A percentile compares a stretch with the other conserved stretches of the same genome.
These are phyloP conservation scores for Drosophila parthenogenetica DNA, from an alignment of 2,888 invertebrate species.

Conservation along the genomic window DNA sequence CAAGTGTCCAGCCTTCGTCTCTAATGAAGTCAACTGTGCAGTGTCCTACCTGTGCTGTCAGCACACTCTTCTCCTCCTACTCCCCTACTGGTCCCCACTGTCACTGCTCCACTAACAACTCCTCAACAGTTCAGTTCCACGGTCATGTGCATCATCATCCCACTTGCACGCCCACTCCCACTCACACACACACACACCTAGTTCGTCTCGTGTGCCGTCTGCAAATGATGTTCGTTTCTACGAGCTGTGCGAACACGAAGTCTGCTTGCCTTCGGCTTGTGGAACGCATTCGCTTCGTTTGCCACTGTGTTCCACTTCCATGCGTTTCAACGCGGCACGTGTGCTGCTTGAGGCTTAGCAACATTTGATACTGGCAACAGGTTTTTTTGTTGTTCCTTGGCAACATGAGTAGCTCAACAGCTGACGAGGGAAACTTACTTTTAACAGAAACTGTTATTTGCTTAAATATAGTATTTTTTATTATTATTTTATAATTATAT, in stretches of 20 bases:
- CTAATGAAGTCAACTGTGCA: conserved; percentile 71
- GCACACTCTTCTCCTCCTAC: conserved; percentile 9
- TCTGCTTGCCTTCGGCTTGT: conserved; percentile 40
- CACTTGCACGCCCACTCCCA: conserved; percentile 20
- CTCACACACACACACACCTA: conserved; percentile 14
- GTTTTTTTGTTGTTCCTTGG: conserved; percentile 23
- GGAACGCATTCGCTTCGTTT: conserved; percentile 46
- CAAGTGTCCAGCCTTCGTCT: conserved; percentile 68
- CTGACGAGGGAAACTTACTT: background rate
- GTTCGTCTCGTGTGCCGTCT: conserved; percentile 12
- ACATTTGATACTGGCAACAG: conserved; percentile 56
- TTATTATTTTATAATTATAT: too few species aligned
- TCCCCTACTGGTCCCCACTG: conserved; percentile 1
- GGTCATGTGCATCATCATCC: conserved; percentile 39
- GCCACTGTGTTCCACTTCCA: conserved; percentile 37
- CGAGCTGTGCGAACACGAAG: conserved; percentile 33
- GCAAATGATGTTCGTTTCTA: conserved; percentile 44
- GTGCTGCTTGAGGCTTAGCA: conserved; percentile 41
- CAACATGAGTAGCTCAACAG: conserved; percentile 24
- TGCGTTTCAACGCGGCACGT: conserved; percentile 35
- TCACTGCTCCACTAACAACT: background rate
- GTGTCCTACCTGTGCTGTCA: conserved; percentile 51
- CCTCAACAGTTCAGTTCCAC: conserved; percentile 36
- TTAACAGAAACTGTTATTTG: background rate
- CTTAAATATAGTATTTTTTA: background rate